These are phyloP conservation scores for Cricetomys ansorgei DNA, from an alignment of 2,113 vertebrate genomes.

Conservation along the genomic window DNA sequence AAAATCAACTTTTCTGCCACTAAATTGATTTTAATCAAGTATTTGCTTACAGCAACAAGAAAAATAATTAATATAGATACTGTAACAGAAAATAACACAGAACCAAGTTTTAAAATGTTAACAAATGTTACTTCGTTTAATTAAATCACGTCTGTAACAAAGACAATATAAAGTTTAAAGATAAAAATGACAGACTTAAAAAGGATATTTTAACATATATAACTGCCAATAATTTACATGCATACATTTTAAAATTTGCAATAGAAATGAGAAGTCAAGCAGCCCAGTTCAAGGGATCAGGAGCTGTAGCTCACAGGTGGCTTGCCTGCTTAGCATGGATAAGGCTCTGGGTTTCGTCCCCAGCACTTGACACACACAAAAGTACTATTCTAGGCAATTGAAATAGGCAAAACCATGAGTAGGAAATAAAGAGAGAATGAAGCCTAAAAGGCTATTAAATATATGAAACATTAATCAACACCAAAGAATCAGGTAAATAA, in stretches of 20 bases:
- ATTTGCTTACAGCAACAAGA: neutral
- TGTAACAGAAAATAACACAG: neutral
- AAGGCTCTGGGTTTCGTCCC: neutral
- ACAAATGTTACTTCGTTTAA: conserved; percentile 25
- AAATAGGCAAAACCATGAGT: neutral
- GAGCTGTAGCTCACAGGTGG: neutral
- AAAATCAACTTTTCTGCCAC: neutral
- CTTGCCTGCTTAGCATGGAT: neutral
- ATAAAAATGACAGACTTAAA: neutral
- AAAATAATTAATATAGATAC: neutral
- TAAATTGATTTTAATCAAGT: neutral
- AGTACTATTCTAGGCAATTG: neutral
- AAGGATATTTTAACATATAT: neutral
- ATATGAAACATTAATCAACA: neutral
- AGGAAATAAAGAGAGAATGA: neutral
- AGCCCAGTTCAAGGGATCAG: neutral
- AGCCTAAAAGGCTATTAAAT: neutral
- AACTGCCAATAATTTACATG: conserved; percentile 1
- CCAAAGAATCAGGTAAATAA: neutral
- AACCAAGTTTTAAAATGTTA: neutral
- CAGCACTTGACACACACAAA: neutral
- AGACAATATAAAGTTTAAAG: conserved; percentile 11
- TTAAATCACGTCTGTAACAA: conserved; percentile 14
- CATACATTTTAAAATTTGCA: neutral
- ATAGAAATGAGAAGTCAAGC: neutral